phyloP scores from a whole-genome alignment of 2,113 vertebrate species.

The Oncorhynchus nerka region DNA sequence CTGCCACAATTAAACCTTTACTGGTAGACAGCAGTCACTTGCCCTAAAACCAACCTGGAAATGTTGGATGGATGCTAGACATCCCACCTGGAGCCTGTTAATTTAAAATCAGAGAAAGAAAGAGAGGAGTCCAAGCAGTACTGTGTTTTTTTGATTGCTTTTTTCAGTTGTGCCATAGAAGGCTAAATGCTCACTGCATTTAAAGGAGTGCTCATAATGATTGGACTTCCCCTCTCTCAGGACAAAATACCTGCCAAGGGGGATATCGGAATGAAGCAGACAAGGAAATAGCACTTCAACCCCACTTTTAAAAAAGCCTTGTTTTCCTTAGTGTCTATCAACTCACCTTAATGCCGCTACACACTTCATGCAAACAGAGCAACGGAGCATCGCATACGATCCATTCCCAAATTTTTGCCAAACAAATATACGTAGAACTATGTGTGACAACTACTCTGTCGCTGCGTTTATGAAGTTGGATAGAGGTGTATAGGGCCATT shows the following conservation, averaged over 20 bases:
- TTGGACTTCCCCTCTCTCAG: not conserved
- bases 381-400: no score
- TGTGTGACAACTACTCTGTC: no score
- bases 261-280: not conserved
- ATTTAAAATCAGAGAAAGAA: slow-evolving; percentile 1
- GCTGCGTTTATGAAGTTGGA: no score
- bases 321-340: not conserved
- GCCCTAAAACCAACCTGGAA: not conserved
- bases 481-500: no score
- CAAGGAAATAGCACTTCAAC: not conserved
- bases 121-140: not conserved
- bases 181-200: not conserved
- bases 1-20: slow-evolving; percentile 83
- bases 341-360: not conserved
- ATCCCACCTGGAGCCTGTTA: not conserved
- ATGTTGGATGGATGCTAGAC: not conserved
- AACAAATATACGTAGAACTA: no score
- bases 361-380: no score
- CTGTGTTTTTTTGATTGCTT: not conserved
- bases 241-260: not conserved
- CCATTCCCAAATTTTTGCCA: no score
- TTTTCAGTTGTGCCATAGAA: slow-evolving; percentile 9
- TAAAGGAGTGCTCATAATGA: not conserved
- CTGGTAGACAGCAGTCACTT: not conserved
- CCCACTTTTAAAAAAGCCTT: not conserved